phyloP scores from a whole-genome alignment of 2,113 vertebrate species.

The Oenanthe melanoleuca region DNA sequence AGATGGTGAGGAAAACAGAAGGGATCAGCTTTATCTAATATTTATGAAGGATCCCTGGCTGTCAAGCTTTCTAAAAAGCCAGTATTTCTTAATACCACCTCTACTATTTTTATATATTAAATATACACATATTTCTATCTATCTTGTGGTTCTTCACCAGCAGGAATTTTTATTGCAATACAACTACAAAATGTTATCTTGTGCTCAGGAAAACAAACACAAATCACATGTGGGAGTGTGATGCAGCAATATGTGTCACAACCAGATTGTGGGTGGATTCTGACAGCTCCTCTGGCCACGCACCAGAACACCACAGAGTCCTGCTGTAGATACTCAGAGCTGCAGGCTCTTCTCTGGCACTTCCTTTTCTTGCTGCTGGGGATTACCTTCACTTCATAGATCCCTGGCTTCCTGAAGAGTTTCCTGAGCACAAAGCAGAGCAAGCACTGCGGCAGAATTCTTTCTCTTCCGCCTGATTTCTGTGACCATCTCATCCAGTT shows the following conservation, averaged over 20 bases:
- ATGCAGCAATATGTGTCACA: not conserved
- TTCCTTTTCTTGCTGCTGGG: not conserved
- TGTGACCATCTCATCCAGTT: not conserved
- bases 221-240: not conserved
- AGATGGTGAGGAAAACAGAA: not conserved
- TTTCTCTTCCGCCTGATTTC: not conserved
- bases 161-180: not conserved
- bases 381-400: not conserved
- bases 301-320: not conserved
- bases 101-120: not conserved
- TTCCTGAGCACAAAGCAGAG: not conserved
- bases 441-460: not conserved
- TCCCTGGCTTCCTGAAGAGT: not conserved
- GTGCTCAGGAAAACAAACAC: not conserved
- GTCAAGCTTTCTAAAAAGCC: not conserved
- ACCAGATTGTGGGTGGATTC: not conserved
- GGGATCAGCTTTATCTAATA: not conserved
- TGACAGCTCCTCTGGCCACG: not conserved
- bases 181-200: not conserved
- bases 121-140: not conserved
- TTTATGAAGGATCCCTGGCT: not conserved
- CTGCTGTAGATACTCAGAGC: not conserved
- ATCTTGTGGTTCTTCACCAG: not conserved
- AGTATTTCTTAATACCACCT: not conserved
- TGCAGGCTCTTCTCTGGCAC: not conserved